Base-by-base conservation (phyloP, 2,113 vertebrate genomes). In the Cathartes aura region DNA sequence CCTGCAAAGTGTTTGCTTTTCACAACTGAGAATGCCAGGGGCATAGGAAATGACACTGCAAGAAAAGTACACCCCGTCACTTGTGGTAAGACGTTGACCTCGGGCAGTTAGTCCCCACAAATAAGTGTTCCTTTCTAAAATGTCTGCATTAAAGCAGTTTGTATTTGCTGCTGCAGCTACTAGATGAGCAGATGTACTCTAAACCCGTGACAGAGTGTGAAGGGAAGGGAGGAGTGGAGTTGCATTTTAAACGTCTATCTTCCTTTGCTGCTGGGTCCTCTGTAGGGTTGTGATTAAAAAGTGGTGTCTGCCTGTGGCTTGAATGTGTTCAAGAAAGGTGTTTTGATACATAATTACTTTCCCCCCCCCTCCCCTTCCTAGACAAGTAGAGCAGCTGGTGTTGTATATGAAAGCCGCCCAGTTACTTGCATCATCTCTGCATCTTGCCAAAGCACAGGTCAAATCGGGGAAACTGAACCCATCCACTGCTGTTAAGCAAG, bases 401-500 rank as follows among this genome's bases (percentile, higher is more conserved):
- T 97, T 99, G 56, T 99, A 99, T 89, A 99, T 99, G 99, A 99
- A 99, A 97, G 99, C 99, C 2, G 99, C 99, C 23, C 99, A 99
- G 97, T 98, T 99, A 53, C 96, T 99, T 17, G 99, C 99, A 2
- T 99, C 99, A 17, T 99, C 99, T 63, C 98, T 99, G 94, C 99
- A 99, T 92, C 98, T 99, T 84, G 99, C 99, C 97, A 99, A 99
- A 98, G 99, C 99, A 70, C 99, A 99, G 98, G 99, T 99, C 91
- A 99, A 99, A 94, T 99, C 99, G 1, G 98, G 99, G 91, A 99
- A 99, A 17, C 98, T 99, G 97, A 99, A 99, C 94, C 99, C 99
- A 6, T 99, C 99, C 73, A 98, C 98, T 8, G 99, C 99, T 10
- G 99, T 99, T 92, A 99, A 99, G 97, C 99, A 99, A 98, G 99